Percentiles rank a stretch among this genome's conserved stretches.
Evolutionary conservation across 2,113 vertebrate genomes (phyloP).

Genomic region (Pleuronectes platessa): DNA sequence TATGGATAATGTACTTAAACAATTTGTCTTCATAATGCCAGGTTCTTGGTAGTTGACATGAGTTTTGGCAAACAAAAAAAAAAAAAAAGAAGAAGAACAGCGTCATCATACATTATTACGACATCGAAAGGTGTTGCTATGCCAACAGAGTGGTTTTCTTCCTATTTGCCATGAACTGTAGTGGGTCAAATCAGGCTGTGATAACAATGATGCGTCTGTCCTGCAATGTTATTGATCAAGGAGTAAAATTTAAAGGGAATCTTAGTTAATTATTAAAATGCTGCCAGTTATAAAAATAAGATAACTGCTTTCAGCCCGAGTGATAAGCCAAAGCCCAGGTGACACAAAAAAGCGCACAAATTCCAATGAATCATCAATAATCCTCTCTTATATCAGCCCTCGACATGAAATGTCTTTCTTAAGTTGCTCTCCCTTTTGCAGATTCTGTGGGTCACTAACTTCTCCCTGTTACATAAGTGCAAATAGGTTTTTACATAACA

Average conservation of each 20-base stretch:
- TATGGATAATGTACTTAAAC: no score
- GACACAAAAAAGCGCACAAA: conserved; percentile 46
- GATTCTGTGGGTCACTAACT: conserved; percentile 39
- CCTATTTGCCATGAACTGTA: background rate
- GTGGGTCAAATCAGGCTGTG: background rate
- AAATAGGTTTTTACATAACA: conserved; percentile 44
- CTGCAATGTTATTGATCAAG: conserved; percentile 3
- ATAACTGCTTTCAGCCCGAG: conserved; percentile 41
- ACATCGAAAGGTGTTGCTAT: no score
- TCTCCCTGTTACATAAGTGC: conserved; percentile 46
- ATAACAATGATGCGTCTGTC: background rate
- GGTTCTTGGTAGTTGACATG: no score
- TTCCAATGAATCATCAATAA: conserved; percentile 62
- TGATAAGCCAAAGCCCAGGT: conserved; percentile 37
- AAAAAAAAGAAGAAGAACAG: no score
- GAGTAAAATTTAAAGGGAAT: background rate
- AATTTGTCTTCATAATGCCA: no score
- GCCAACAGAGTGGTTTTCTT: background rate
- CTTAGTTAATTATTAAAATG: background rate
- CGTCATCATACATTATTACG: no score
- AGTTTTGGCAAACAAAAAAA: no score
- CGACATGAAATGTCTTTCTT: conserved; percentile 49
- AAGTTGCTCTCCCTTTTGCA: conserved; percentile 45
- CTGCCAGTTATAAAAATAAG: conserved; percentile 22
- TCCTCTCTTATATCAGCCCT: conserved; percentile 45